A percentile compares a stretch with the other conserved stretches of the same genome.
phyloP scores from a whole-genome alignment of 2,888 invertebrate genomes.

The Fragum fragum region DNA sequence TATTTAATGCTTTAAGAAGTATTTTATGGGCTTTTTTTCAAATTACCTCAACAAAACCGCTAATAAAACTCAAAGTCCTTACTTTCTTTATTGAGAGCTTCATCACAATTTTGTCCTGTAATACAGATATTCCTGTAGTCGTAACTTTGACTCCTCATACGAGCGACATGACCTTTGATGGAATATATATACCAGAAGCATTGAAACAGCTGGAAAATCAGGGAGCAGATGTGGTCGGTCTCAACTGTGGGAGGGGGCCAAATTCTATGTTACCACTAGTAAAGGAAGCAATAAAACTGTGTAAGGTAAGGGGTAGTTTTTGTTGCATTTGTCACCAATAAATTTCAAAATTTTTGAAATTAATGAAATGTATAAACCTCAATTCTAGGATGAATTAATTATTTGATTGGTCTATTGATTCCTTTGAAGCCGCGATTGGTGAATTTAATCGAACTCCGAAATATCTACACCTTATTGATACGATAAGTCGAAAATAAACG shows the following conservation, averaged over 20 bases:
- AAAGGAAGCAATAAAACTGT: slow-evolving; percentile 74
- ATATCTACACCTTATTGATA: too few relatives aligned
- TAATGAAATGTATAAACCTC: too few relatives aligned
- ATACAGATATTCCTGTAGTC: slow-evolving; percentile 79
- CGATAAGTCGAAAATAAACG: too few relatives aligned
- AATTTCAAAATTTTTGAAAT: too few relatives aligned
- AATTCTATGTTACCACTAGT: slow-evolving; percentile 78
- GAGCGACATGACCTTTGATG: slow-evolving; percentile 75
- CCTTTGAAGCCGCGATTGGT: too few relatives aligned
- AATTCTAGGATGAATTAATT: too few relatives aligned
- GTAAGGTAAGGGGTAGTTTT: too few relatives aligned
- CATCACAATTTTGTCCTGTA: not conserved
- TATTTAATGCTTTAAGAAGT: not conserved
- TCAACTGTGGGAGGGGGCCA: slow-evolving; percentile 84
- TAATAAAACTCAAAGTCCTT: not conserved
- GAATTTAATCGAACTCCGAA: too few relatives aligned
- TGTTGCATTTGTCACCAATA: too few relatives aligned
- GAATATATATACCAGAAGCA: slow-evolving; percentile 77
- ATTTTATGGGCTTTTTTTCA: not conserved
- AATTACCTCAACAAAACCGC: not conserved
- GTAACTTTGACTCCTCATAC: slow-evolving; percentile 74
- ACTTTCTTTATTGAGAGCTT: not conserved
- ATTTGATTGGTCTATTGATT: too few relatives aligned
- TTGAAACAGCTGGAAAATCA: slow-evolving; percentile 76
- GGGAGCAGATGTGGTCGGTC: slow-evolving; percentile 83